A percentile compares a stretch with the other conserved stretches of the same genome.
These are phyloP conservation scores for Notocelia uddmanniana DNA, from an alignment of 2,888 invertebrate species.

Conservation along the genomic window DNA sequence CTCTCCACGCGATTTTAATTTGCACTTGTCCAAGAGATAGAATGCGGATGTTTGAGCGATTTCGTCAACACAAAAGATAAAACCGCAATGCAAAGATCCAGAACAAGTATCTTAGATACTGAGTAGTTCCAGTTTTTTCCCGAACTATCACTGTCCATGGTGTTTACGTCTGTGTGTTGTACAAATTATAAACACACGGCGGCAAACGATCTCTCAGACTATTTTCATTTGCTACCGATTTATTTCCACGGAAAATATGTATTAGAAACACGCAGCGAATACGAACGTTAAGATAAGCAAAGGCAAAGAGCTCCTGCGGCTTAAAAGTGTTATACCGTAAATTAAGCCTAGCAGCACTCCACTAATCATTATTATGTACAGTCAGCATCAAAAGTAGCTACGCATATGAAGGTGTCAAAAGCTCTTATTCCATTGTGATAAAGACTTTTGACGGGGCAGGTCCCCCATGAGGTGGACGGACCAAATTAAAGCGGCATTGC, in stretches of 20 bases:
- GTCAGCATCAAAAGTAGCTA: too few species aligned
- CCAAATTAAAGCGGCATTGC: too few species aligned
- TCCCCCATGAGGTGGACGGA: too few species aligned
- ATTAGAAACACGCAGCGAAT: constrained; percentile 4
- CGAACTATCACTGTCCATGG: constrained; percentile 57
- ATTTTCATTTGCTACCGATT: constrained; percentile 45
- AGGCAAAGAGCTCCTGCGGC: neutral
- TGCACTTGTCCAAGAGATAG: too few species aligned
- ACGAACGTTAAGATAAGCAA: neutral
- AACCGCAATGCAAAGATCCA: neutral
- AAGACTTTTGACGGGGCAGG: too few species aligned
- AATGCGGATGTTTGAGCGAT: too few species aligned
- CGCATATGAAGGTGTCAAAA: too few species aligned
- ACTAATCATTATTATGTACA: too few species aligned
- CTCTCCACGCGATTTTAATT: too few species aligned
- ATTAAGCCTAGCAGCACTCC: too few species aligned
- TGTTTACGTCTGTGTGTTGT: constrained; percentile 70
- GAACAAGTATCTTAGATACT: constrained; percentile 1
- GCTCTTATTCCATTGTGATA: too few species aligned
- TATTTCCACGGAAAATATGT: constrained; percentile 17
- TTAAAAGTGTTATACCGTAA: neutral
- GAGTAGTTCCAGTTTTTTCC: constrained; percentile 54
- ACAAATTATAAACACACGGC: constrained; percentile 58
- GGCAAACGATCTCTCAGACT: constrained; percentile 50
- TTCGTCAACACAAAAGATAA: neutral